A percentile compares a stretch with the other conserved stretches of the same genome.
Conservation (phyloP, 1,140 invertebrate species). For the Pseudomyrmex concolor region DNA sequence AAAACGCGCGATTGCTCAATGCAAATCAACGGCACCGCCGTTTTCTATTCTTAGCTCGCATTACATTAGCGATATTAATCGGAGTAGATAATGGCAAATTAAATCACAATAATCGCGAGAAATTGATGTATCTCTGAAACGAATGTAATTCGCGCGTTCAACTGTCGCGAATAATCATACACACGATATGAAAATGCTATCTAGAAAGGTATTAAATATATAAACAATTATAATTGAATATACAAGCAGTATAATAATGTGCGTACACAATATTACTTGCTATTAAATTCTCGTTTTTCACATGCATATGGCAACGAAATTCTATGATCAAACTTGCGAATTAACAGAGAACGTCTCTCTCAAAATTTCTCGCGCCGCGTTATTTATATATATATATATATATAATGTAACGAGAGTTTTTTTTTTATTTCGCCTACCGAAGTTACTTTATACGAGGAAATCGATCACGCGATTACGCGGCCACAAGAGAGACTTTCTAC, state of each 20-base stretch:
- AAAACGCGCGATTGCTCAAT: constrained; percentile 32
- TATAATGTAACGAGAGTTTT: constrained; percentile 44
- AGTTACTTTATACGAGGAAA: constrained; percentile 63
- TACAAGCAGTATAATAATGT: neutral
- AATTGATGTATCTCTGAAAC: too few relatives aligned
- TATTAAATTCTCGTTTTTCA: too few relatives aligned
- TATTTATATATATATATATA: constrained; percentile 3
- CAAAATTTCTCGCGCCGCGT: constrained; percentile 15
- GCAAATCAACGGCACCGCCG: constrained; percentile 37
- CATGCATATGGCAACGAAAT: too few relatives aligned
- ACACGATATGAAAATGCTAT: too few relatives aligned
- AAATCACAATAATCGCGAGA: neutral
- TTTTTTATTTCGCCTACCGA: constrained; percentile 32
- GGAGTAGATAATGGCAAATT: neutral
- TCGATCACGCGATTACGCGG: constrained; percentile 72
- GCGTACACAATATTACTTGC: too few relatives aligned
- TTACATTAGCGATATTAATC: neutral
- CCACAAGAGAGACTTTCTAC: constrained; percentile 70
- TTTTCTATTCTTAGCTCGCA: constrained; percentile 30
- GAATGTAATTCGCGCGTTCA: too few relatives aligned
- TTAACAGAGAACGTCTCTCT: neutral
- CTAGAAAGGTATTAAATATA: neutral
- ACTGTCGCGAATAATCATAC: too few relatives aligned
- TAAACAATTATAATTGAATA: neutral
- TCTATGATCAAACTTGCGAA: neutral